Base-by-base conservation (phyloP, 1,140 invertebrate species). In the Bombyx mandarina region DNA sequence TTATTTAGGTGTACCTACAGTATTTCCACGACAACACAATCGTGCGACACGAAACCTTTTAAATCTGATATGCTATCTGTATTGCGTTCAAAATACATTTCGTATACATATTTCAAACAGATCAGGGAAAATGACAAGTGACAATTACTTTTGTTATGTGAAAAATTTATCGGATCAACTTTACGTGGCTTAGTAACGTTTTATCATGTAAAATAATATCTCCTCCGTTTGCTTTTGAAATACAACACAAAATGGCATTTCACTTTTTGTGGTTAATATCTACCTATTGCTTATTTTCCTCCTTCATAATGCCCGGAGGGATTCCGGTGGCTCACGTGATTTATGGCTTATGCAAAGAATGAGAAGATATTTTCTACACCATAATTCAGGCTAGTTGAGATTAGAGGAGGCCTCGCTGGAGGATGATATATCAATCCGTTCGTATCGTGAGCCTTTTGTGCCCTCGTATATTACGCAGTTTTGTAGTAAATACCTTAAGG, bases 321-420 rank as follows among this genome's bases (percentile, higher is more conserved):
- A 77, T 78, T 81, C 76, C 69, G 68, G 71, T 77, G 66, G 67
- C 68, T 69, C 66, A 62, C 63, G 69, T 82, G 82, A 85, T 85
- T 85, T 82, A 85, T 81, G 62, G 66, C 71, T 77, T 82, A 84
- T 84, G 81, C 81, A 84, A 79, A 82, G 77, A 82, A 82, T 74
- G 74, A 78, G 78, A 81, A 71, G 78, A 81, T 84, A 82, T 82
- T 81, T 84, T 81, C 81, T 81, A 74, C 79, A 81, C 75, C 78
- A 82, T 85, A 85, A 85, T 82, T 82, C 82, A 82, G 69, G 75
- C 68, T 77, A 77, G 74, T 85, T 80, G 78, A 82, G 82, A 85
- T 85, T 85, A 80, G 71, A 80, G 69, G 65, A 71, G 67, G 73
- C 60, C 69, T 67, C 61, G 63, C 69, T 60, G 69, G 66, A 66